Conservation (phyloP, 2,797 vertebrate species). For the Syndactyla subalaris region DNA sequence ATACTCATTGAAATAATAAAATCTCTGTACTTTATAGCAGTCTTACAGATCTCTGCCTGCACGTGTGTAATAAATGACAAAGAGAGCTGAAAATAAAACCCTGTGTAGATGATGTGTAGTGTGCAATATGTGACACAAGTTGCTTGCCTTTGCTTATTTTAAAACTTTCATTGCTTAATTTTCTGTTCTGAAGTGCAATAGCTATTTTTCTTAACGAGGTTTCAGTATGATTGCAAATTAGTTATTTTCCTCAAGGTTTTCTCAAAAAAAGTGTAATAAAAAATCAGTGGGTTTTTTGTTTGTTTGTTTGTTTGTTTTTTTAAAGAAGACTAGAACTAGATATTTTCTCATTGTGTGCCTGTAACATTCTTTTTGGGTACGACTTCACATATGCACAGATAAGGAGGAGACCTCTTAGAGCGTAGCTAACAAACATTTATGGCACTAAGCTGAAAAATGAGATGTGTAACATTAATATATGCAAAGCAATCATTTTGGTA, state of each 20-base stretch:
- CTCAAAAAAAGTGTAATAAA: not conserved
- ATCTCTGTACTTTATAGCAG: not conserved
- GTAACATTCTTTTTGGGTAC: not conserved
- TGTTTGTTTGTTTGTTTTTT: too few species aligned
- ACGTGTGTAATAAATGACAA: not conserved
- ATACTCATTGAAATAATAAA: not conserved
- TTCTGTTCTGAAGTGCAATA: not conserved
- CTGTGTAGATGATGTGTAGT: not conserved
- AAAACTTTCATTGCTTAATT: conserved; percentile 14
- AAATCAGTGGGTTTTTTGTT: not conserved
- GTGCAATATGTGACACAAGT: not conserved
- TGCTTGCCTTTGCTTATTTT: not conserved
- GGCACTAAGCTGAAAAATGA: not conserved
- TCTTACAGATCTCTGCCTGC: not conserved
- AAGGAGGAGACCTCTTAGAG: not conserved
- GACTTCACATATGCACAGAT: not conserved
- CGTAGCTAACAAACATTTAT: not conserved
- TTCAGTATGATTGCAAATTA: not conserved
- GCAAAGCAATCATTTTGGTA: not conserved
- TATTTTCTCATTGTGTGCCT: not conserved
- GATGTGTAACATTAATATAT: not conserved
- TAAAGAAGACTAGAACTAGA: not conserved
- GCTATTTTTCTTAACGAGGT: not conserved
- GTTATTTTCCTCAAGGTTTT: not conserved
- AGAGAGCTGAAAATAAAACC: not conserved